Percentiles rank a stretch among this genome's conserved stretches.
phyloP scores from a whole-genome alignment of 2,113 vertebrate species.

The Ageneiosus marmoratus region DNA sequence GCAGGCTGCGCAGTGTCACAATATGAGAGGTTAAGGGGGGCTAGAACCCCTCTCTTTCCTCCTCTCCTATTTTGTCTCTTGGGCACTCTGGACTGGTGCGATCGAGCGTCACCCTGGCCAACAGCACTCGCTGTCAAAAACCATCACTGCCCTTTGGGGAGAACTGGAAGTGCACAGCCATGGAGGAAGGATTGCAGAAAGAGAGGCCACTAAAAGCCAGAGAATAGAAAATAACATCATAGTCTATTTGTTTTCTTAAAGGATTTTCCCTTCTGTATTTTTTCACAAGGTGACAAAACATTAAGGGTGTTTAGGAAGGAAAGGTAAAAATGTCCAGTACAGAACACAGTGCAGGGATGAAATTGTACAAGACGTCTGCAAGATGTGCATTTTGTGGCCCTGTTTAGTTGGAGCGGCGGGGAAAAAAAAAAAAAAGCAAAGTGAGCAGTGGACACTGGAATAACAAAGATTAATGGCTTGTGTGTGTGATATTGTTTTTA shows the following conservation, averaged over 20 bases:
- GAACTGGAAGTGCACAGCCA: conserved; percentile 66
- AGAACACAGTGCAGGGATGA: not conserved
- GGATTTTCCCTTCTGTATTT: conserved; percentile 15
- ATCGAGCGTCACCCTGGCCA: conserved; percentile 51
- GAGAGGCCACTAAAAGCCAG: not conserved
- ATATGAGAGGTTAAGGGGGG: conserved; percentile 56
- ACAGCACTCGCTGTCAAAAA: conserved; percentile 58
- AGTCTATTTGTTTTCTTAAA: conserved; percentile 36
- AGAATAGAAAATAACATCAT: conserved; percentile 35
- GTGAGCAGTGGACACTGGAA: not conserved
- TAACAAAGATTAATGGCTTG: too few species aligned
- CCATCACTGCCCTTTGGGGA: conserved; percentile 52
- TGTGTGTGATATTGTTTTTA: not conserved
- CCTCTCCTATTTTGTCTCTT: conserved; percentile 15
- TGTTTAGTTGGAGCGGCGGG: conserved; percentile 18
- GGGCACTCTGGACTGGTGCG: conserved; percentile 50
- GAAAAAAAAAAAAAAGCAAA: not conserved
- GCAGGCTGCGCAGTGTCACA: conserved; percentile 75
- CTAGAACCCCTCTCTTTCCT: conserved; percentile 40
- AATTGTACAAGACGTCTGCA: conserved; percentile 39
- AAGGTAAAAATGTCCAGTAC: conserved; percentile 17
- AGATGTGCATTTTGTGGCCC: conserved; percentile 33
- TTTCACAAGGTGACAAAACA: conserved; percentile 31
- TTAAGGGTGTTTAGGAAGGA: conserved; percentile 16
- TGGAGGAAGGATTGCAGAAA: conserved; percentile 18